phyloP scores from a whole-genome alignment of 2,113 vertebrate species.

The Anas platyrhynchos region DNA sequence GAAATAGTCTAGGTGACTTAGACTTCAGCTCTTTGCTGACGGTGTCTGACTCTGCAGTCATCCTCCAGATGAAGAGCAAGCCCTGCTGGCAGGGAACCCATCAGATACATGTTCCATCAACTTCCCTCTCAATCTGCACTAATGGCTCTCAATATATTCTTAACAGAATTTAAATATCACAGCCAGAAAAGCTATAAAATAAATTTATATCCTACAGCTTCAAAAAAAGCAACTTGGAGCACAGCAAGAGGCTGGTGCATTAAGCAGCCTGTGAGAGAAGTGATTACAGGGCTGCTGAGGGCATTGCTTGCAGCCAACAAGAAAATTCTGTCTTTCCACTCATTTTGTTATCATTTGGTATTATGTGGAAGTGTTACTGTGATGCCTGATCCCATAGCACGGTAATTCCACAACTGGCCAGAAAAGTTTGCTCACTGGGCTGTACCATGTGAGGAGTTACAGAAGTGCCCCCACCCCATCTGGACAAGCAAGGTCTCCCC shows the following conservation, averaged over 20 bases:
- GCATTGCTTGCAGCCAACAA: fast-evolving
- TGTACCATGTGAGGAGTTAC: fast-evolving
- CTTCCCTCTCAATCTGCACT: not conserved
- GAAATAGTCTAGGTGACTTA: not conserved
- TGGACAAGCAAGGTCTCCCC: fast-evolving
- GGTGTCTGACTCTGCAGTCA: not conserved
- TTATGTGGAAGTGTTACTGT: fast-evolving
- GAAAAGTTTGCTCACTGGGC: not conserved
- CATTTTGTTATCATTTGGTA: not conserved
- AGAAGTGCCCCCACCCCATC: not conserved
- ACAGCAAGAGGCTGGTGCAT: not conserved
- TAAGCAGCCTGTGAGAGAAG: not conserved
- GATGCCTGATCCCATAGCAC: fast-evolving
- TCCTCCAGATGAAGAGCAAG: not conserved
- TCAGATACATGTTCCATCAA: fast-evolving
- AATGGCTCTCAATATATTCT: not conserved
- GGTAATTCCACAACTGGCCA: not conserved
- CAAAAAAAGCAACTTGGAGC: not conserved
- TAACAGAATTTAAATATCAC: not conserved
- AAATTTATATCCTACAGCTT: not conserved
- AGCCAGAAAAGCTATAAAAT: not conserved
- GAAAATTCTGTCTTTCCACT: not conserved
- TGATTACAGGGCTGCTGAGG: not conserved
- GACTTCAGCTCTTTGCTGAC: not conserved
- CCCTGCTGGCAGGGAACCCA: not conserved